A percentile compares a stretch with the other conserved stretches of the same genome.
Evolutionary conservation across 2,888 invertebrate species (phyloP).

Genomic region (Syritta pipiens): DNA sequence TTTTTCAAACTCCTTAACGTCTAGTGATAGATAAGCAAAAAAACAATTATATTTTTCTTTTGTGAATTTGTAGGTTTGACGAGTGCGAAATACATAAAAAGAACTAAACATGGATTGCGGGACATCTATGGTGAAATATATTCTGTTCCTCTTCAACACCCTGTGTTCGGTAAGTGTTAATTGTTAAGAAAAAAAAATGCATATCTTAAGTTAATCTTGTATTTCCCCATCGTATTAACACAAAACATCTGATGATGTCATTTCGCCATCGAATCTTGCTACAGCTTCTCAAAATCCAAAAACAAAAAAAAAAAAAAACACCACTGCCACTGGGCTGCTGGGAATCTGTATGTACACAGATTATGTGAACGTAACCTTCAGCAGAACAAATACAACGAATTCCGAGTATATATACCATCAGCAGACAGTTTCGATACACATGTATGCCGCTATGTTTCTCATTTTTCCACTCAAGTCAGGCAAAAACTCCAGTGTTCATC

Average conservation of each 20-base stretch:
- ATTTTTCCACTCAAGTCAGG: conserved; percentile 24
- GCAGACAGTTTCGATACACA: not conserved
- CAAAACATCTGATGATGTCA: conserved; percentile 51
- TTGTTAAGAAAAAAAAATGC: not conserved
- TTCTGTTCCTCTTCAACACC: conserved; percentile 89
- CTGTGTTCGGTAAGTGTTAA: conserved; percentile 85
- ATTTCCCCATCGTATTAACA: not conserved
- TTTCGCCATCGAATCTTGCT: conserved; percentile 15
- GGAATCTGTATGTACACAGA: not conserved
- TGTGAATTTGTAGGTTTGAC: conserved; percentile 26
- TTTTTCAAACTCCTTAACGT: no score
- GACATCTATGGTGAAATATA: conserved; percentile 89
- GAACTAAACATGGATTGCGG: conserved; percentile 84
- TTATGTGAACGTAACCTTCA: conserved; percentile 24
- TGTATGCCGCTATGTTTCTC: not conserved
- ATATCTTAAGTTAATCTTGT: not conserved
- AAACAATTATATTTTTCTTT: conserved; percentile 1
- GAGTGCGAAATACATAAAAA: conserved; percentile 28
- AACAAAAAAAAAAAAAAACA: conserved; percentile 1
- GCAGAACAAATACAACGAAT: conserved; percentile 1
- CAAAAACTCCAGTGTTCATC: conserved; percentile 13
- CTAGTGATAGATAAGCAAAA: no score
- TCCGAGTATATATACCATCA: not conserved
- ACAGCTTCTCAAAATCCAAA: conserved; percentile 44
- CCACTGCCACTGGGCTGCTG: not conserved